Base-by-base conservation (phyloP, 2,888 invertebrate genomes). In the Notocelia uddmanniana region DNA sequence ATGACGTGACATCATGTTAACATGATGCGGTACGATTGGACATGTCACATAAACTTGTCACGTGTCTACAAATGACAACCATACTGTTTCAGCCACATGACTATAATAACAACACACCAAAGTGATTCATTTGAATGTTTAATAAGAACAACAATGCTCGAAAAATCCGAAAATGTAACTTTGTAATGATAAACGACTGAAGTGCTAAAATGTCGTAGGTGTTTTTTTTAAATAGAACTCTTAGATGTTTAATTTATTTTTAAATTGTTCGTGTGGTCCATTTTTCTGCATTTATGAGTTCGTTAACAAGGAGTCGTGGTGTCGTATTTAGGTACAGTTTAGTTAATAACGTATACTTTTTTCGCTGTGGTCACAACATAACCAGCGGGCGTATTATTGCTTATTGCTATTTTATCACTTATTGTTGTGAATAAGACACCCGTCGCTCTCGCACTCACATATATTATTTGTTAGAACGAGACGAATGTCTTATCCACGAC, bases 1-100 rank as follows among this genome's bases (percentile, higher is more conserved):
- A 70, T 70, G 70, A 45, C 58, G 21, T 52, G 70, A 54, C 64
- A 58, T 70, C 50, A 21, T 52, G 58, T 59, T 64, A 64, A 70
- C 64, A 70, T 58, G 69, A 52, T 31, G 41, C 66, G 52, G 31
- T 19, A 18, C 18, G 19, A 45, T 45, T 45, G 58, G 23, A 59
- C 59, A 41, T 70, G 58, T 64, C 70, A 64, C 57, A 58, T 69
- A 64, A 70, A 64, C 41, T 11, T 50, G 50, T 19, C 50, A 10
- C 52, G 52, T 64, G 45, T 52, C 23, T 3, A 69, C 62, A 63
- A 15, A 50, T 31, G 21, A 50, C 58, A 64, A 58, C 26, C 19
- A 58, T 63, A 37, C 10, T 50, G 6, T 37, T 52, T 18, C 48
- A 11, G 31, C 58, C 21, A 34, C 21, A 15, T n/a, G 0, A 34